A percentile compares a stretch with the other conserved stretches of the same genome.
phyloP scores from a whole-genome alignment of 2,797 vertebrate species.

The Ambastaia sidthimunki region DNA sequence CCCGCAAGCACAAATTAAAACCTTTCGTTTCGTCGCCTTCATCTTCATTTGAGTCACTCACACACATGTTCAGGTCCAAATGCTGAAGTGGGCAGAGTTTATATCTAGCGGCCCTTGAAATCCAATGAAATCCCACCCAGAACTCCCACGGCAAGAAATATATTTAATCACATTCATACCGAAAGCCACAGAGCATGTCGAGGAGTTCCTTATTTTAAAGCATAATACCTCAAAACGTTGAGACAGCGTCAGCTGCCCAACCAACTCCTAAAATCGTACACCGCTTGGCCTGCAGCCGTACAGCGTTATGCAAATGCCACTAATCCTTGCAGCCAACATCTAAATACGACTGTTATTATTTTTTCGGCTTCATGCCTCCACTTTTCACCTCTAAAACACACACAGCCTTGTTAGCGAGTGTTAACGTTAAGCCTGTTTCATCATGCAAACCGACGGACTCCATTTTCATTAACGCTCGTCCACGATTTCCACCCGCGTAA shows the following conservation, averaged over 20 bases:
- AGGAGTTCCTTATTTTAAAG: slow-evolving; percentile 22
- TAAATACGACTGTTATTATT: slow-evolving; percentile 46
- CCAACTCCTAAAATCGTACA: slow-evolving; percentile 11
- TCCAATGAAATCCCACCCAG: slow-evolving; percentile 37
- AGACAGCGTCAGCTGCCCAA: slow-evolving; percentile 3
- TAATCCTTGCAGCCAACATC: slow-evolving; percentile 33
- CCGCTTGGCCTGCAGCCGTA: slow-evolving; percentile 20
- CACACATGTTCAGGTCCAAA: neutral
- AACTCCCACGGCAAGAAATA: slow-evolving; percentile 25
- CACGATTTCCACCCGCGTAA: slow-evolving; percentile 41
- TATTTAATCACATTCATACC: slow-evolving; percentile 45
- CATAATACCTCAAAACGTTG: neutral
- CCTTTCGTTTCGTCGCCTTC: slow-evolving; percentile 16
- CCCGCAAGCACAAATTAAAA: slow-evolving; percentile 61
- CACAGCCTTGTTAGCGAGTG: slow-evolving; percentile 69
- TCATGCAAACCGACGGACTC: slow-evolving; percentile 65
- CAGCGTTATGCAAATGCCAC: slow-evolving; percentile 38
- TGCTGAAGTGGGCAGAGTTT: slow-evolving; percentile 13
- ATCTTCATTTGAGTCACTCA: slow-evolving; percentile 34
- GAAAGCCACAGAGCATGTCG: slow-evolving; percentile 33
- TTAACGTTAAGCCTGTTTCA: slow-evolving; percentile 73
- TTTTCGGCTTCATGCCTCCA: slow-evolving; percentile 16
- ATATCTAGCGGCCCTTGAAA: slow-evolving; percentile 32
- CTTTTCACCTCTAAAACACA: slow-evolving; percentile 44
- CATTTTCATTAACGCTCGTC: slow-evolving; percentile 63